Evolutionary conservation across 2,113 vertebrate genomes (phyloP).

Genomic region (Alethe castanea): DNA sequence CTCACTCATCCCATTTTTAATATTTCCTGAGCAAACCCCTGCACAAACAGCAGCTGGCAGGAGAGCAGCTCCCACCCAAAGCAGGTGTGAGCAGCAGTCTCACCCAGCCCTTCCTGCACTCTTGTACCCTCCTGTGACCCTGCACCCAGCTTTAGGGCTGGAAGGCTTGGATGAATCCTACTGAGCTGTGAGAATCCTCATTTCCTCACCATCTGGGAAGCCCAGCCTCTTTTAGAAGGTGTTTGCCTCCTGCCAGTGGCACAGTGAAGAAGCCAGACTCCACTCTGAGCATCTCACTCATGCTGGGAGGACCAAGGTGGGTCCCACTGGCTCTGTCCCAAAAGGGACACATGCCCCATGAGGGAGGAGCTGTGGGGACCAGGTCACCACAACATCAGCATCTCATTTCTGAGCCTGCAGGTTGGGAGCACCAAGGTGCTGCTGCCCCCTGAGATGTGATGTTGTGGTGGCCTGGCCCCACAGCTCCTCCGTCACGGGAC

Average conservation of each 20-base stretch:
- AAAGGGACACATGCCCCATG: too few relatives aligned
- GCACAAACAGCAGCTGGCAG: not conserved
- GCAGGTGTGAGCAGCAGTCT: not conserved
- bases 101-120: not conserved
- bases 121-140: not conserved
- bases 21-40: not conserved
- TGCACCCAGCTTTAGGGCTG: rapidly evolving
- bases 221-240: not conserved
- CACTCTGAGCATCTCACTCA: not conserved
- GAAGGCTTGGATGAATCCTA: not conserved
- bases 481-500: rapidly evolving
- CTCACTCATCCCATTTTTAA: not conserved
- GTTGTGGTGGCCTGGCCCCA: not conserved
- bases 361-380: too few relatives aligned
- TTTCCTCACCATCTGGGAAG: not conserved
- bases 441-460: not conserved
- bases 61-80: not conserved
- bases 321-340: too few relatives aligned
- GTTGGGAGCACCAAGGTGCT: not conserved
- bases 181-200: not conserved
- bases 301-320: not conserved
- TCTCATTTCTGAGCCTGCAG: too few relatives aligned
- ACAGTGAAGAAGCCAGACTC: not conserved
- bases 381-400: not conserved
- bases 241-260: not conserved